A percentile compares a stretch with the other conserved stretches of the same genome.
Conservation (phyloP, 2,797 vertebrate species). For the Platalea minor region DNA sequence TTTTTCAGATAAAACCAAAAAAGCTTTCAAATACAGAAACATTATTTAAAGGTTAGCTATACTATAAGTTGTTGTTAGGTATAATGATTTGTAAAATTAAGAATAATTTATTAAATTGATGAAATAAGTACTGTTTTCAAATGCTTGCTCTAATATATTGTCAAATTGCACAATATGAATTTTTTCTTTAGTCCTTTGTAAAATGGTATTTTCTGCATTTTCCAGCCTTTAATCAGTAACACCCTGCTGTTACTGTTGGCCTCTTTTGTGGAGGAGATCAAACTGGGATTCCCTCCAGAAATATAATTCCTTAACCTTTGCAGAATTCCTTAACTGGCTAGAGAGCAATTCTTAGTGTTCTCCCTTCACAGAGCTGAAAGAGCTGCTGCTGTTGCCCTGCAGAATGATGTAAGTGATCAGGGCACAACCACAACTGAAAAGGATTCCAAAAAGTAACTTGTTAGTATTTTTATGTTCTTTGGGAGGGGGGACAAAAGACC, state of each 20-base stretch:
- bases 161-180: background rate
- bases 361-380: background rate
- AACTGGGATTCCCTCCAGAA: slow-evolving; percentile 7
- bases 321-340: background rate
- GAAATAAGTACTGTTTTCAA: background rate
- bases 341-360: background rate
- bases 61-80: background rate
- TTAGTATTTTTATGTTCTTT: background rate
- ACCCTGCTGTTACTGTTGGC: background rate
- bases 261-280: background rate
- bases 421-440: background rate
- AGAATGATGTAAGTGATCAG: background rate
- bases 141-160: background rate
- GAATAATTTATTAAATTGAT: background rate
- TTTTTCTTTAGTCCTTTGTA: background rate
- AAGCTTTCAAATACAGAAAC: background rate
- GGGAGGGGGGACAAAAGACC: background rate
- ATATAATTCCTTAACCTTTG: slow-evolving; percentile 14
- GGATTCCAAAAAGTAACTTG: background rate
- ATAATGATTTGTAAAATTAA: background rate
- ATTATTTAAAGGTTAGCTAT: background rate
- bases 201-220: background rate
- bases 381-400: background rate
- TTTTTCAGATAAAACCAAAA: background rate
- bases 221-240: slow-evolving; percentile 11